Conservation (phyloP, 2,888 invertebrate genomes). For the Dicyrtoma fusca region DNA sequence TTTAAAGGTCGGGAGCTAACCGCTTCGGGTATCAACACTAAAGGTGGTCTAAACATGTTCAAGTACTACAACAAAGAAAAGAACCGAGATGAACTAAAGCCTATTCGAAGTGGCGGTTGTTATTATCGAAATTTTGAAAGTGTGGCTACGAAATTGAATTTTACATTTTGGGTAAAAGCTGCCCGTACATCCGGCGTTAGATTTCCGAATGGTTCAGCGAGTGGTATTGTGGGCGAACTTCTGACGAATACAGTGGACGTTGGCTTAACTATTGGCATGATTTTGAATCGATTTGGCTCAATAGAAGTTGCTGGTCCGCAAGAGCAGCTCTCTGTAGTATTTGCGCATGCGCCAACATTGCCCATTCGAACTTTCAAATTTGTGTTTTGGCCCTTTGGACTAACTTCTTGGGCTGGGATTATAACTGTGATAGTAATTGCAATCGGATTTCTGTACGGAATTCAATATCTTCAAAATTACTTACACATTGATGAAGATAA, state of each 20-base stretch:
- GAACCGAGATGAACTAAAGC: not conserved
- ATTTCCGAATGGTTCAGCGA: not conserved
- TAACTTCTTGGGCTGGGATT: too few species aligned
- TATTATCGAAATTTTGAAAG: not conserved
- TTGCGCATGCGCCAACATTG: too few species aligned
- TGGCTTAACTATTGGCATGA: not conserved
- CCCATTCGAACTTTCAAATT: too few species aligned
- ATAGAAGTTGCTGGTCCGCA: too few species aligned
- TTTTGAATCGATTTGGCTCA: not conserved
- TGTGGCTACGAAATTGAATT: not conserved
- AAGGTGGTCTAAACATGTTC: not conserved
- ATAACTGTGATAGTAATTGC: too few species aligned
- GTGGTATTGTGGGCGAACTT: not conserved
- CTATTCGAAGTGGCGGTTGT: not conserved
- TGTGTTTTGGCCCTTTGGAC: too few species aligned
- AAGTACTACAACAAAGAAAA: not conserved
- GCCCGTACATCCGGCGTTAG: not conserved
- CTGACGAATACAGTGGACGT: not conserved
- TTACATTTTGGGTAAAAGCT: not conserved
- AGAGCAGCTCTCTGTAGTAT: too few species aligned
- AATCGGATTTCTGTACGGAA: too few species aligned
- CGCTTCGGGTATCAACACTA: not conserved
- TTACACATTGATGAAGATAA: too few species aligned
- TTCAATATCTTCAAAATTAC: not conserved
- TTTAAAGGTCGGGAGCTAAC: not conserved